A percentile compares a stretch with the other conserved stretches of the same genome.
Evolutionary conservation across 2,888 invertebrate genomes (phyloP).

Genomic region (Heliconius aoede): DNA sequence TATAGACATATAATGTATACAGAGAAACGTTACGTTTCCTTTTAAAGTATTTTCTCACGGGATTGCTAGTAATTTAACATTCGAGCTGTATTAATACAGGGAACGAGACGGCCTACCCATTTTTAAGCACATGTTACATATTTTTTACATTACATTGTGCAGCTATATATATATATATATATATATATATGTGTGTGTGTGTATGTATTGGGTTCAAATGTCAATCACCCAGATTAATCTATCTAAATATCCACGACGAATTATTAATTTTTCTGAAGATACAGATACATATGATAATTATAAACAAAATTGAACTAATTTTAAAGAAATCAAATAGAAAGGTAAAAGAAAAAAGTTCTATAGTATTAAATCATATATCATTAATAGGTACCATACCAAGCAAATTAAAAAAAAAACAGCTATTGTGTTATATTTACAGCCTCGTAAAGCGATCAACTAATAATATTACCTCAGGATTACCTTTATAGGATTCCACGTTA

Average conservation of each 20-base stretch:
- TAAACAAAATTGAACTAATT: too few relatives aligned
- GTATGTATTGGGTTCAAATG: neutral
- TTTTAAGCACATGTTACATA: neutral
- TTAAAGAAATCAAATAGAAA: too few relatives aligned
- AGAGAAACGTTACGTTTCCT: constrained; percentile 1
- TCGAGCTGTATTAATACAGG: neutral
- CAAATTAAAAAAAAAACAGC: neutral
- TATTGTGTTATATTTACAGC: constrained; percentile 11
- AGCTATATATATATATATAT: too few relatives aligned
- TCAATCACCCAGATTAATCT: too few relatives aligned
- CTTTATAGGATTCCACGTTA: constrained; percentile 16
- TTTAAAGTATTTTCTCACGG: neutral
- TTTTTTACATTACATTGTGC: neutral
- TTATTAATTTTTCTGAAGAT: too few relatives aligned
- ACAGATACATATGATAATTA: too few relatives aligned
- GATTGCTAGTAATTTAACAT: constrained; percentile 11
- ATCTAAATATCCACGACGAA: too few relatives aligned
- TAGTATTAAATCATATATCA: too few relatives aligned
- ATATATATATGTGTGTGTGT: too few relatives aligned
- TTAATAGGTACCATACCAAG: neutral
- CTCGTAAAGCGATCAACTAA: constrained; percentile 6
- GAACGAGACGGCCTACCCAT: neutral
- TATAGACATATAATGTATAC: neutral
- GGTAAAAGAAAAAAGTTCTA: too few relatives aligned
- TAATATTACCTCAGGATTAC: constrained; percentile 16